Base-by-base conservation (phyloP, 2,113 vertebrate species). In the Thamnaconus septentrionalis region DNA sequence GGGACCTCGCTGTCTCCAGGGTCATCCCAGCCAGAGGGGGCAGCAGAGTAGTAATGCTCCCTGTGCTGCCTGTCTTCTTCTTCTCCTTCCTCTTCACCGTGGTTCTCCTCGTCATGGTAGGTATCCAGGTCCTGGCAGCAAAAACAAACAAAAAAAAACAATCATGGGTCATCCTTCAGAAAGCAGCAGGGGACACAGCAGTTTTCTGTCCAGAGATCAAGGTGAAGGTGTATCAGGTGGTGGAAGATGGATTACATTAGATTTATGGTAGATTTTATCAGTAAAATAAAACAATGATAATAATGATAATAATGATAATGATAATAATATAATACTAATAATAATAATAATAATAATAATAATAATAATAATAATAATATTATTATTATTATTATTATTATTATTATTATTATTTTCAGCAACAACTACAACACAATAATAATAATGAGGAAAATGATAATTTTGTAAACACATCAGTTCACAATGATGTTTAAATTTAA, bases 101-200 rank as follows among this genome's bases (percentile, higher is more conserved):
- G 5, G 3, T 53, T 57, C 0, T 67, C 76, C 1, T 85, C 64
- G 5, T 81, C 75, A 5, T 73, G 53, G 64, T 82, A 72, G 18
- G 44, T 58, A 62, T 91, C 86, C 60, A 90, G 82, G 75, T 91
- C 76, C 91, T 92, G 86, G 6, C 48, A 67, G 53, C 40, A 48
- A 59, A 8, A 62, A 31, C 1, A 31, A 31, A 31, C 1, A 50
- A 31, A 48, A 59, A 8, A 56, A 4, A n/a, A 1, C 43, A 53
- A 3, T 48, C 44, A 5, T n/a, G 41, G 47, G 49, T 31, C 9
- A 45, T 41, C 46, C 7, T 43, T 40, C 7, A 18, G 4, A 7
- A 45, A 45, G 44, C 5, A 45, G 44, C 41, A 12, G 12, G 12
- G 40, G 18, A 53, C 8, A 4, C 42, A 52, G 39, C 18, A 52